Percentiles rank a stretch among this genome's conserved stretches.
phyloP scores from a whole-genome alignment of 1,140 invertebrate species.

The Drosophila saltans region DNA sequence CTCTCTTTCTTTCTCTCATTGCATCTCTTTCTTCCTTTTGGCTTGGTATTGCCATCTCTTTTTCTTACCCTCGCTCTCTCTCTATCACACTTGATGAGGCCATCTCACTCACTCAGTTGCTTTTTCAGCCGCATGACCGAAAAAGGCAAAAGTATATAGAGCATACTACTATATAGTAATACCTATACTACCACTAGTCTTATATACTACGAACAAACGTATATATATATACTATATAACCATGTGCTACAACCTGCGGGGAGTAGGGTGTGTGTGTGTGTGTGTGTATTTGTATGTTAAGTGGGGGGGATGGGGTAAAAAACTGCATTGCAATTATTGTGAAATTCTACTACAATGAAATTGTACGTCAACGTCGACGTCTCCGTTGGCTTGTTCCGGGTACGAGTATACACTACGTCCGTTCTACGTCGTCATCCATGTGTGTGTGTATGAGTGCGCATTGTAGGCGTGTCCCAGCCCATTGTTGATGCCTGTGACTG shows the following conservation, averaged over 20 bases:
- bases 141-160: conserved; percentile 73
- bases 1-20: conserved; percentile 10
- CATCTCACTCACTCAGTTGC: conserved; percentile 25
- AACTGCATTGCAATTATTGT: conserved; percentile 77
- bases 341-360: conserved; percentile 78
- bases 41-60: neutral
- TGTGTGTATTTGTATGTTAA: conserved; percentile 25
- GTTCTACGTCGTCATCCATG: conserved; percentile 24
- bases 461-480: conserved; percentile 43
- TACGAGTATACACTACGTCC: conserved; percentile 34
- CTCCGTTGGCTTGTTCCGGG: conserved; percentile 51
- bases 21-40: conserved; percentile 31
- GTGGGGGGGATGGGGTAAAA: conserved; percentile 17
- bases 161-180: conserved; percentile 66
- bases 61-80: conserved; percentile 14
- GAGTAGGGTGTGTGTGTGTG: conserved; percentile 11
- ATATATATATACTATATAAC: neutral
- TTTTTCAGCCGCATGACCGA: conserved; percentile 50
- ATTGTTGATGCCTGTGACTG: conserved; percentile 48
- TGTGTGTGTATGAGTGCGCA: conserved; percentile 28
- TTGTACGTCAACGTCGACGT: conserved; percentile 40
- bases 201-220: neutral
- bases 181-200: conserved; percentile 39
- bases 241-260: neutral
- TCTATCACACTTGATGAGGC: conserved; percentile 20